These are phyloP conservation scores for Protophormia terraenovae DNA, from an alignment of 2,888 invertebrate species.

Conservation along the genomic window DNA sequence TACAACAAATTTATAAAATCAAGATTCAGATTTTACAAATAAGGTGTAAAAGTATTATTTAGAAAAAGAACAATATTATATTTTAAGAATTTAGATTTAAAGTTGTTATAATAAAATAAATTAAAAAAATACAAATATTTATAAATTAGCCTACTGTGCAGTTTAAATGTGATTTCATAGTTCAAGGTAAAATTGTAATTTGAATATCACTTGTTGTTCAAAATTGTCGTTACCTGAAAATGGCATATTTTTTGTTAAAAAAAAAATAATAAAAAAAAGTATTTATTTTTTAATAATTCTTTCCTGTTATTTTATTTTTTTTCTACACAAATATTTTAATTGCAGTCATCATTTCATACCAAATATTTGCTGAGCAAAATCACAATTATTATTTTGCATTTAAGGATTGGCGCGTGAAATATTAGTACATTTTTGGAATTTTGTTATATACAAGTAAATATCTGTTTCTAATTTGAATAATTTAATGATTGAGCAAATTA, in stretches of 20 bases:
- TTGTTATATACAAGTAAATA: neutral
- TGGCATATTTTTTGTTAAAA: conserved; percentile 14
- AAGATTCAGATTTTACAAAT: too few species aligned
- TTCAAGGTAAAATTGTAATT: conserved; percentile 32
- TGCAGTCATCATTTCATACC: conserved; percentile 1
- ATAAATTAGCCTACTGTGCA: neutral
- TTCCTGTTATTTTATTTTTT: conserved; percentile 21
- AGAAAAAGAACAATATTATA: too few species aligned
- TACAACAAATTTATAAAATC: too few species aligned
- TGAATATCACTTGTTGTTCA: neutral
- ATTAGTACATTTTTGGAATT: neutral
- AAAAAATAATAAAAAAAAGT: neutral
- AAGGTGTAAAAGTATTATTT: too few species aligned
- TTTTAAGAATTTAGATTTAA: too few species aligned
- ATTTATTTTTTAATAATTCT: neutral
- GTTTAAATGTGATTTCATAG: conserved; percentile 2
- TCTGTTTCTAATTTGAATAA: neutral
- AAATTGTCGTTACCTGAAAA: neutral
- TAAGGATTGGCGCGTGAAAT: neutral
- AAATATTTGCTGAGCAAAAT: conserved; percentile 5
- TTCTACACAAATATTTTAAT: conserved; percentile 31
- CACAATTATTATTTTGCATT: conserved; percentile 39
- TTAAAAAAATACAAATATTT: neutral
- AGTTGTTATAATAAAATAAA: too few species aligned
- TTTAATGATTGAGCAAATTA: neutral